Percentiles rank a stretch among this genome's conserved stretches.
phyloP scores from a whole-genome alignment of 2,888 invertebrate genomes.

The Charanyca ferruginea region DNA sequence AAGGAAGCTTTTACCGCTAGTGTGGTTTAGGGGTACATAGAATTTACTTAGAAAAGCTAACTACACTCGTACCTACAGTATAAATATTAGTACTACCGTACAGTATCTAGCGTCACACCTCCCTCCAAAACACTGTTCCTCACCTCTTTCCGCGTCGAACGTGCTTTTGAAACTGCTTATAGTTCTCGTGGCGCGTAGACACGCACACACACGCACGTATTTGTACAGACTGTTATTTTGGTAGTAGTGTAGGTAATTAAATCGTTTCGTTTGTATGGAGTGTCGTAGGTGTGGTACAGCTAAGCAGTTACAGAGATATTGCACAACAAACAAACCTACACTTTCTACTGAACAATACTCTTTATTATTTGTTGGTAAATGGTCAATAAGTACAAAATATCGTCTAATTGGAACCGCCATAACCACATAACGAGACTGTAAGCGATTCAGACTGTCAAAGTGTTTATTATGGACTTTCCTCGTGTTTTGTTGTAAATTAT shows the following conservation, averaged over 20 bases:
- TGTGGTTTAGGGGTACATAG: neutral
- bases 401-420: conserved; percentile 38
- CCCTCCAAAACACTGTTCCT: too few species aligned
- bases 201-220: too few species aligned
- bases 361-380: conserved; percentile 29
- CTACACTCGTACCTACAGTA: neutral
- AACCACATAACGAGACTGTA: conserved; percentile 10
- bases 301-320: too few species aligned
- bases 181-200: too few species aligned
- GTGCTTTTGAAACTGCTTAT: too few species aligned
- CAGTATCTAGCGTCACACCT: too few species aligned
- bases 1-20: conserved; percentile 7
- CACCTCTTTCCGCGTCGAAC: too few species aligned
- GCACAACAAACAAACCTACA: conserved; percentile 33
- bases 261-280: too few species aligned
- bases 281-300: too few species aligned
- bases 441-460: conserved; percentile 14
- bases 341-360: conserved; percentile 34
- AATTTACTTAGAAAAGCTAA: neutral
- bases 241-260: too few species aligned
- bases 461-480: conserved; percentile 15
- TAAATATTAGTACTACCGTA: too few species aligned
- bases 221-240: too few species aligned
- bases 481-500: conserved; percentile 42
- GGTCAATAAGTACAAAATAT: conserved; percentile 34